Conservation (phyloP, 2,797 vertebrate species). For the Adelosebastes latens region DNA sequence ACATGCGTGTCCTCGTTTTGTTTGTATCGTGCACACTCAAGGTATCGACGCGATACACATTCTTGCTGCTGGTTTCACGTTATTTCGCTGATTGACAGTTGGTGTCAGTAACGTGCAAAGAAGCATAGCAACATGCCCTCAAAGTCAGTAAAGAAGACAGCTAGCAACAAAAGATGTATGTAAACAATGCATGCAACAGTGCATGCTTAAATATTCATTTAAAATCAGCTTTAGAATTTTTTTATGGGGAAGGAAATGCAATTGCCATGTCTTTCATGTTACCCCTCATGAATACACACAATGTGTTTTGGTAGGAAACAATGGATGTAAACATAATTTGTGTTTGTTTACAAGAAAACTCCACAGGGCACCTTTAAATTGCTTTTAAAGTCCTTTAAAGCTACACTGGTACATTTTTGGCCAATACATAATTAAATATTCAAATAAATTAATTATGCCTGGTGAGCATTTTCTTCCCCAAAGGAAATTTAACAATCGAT, state of each 20-base stretch:
- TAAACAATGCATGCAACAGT: background rate
- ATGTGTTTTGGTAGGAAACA: background rate
- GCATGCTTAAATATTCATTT: background rate
- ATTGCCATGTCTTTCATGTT: background rate
- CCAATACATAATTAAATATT: background rate
- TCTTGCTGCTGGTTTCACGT: too few species aligned
- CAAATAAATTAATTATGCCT: background rate
- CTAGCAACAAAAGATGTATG: background rate
- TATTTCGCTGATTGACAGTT: background rate
- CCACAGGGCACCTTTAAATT: background rate
- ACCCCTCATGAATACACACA: background rate
- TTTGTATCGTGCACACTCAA: background rate
- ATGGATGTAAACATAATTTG: background rate
- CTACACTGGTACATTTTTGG: background rate
- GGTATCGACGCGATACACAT: background rate
- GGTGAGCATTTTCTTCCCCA: background rate
- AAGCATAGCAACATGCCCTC: background rate
- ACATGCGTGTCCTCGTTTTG: background rate
- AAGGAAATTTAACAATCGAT: background rate
- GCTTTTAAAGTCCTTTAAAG: background rate
- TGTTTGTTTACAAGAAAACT: background rate
- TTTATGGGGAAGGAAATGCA: background rate
- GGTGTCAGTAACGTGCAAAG: background rate
- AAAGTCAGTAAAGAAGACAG: background rate
- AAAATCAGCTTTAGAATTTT: background rate